phyloP scores from a whole-genome alignment of 2,113 vertebrate genomes.

The Coracopsis vasa region DNA sequence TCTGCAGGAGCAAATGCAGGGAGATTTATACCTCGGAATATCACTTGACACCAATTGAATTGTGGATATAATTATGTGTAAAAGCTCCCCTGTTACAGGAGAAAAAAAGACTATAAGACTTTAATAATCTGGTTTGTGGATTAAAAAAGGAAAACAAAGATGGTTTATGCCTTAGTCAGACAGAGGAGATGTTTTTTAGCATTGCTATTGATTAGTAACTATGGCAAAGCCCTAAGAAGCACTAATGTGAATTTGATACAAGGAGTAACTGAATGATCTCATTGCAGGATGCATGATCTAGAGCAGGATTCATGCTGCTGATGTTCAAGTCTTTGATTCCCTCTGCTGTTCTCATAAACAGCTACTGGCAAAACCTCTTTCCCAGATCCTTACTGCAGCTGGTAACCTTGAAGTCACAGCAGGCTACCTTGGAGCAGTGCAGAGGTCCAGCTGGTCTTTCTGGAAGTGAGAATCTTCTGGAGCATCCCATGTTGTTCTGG shows the following conservation, averaged over 20 bases:
- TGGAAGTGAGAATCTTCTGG: constrained; percentile 4
- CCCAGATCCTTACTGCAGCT: not conserved
- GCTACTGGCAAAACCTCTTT: not conserved
- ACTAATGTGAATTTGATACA: not conserved
- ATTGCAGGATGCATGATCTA: not conserved
- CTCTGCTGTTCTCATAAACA: not conserved
- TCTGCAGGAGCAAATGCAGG: not conserved
- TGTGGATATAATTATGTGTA: constrained; percentile 8
- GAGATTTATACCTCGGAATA: constrained; percentile 23
- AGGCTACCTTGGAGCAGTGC: not conserved
- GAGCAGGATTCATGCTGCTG: not conserved
- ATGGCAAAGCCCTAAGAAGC: not conserved
- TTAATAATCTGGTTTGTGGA: not conserved
- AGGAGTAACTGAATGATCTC: not conserved
- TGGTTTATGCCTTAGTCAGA: not conserved
- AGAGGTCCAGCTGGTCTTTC: not conserved
- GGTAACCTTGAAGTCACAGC: not conserved
- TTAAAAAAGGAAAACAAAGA: constrained; percentile 21
- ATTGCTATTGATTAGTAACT: constrained; percentile 16
- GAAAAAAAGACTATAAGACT: not conserved
- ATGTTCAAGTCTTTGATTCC: not conserved
- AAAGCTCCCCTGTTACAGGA: not conserved
- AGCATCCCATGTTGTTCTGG: not conserved
- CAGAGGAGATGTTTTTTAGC: not conserved
- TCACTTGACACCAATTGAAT: not conserved